These are phyloP conservation scores for Epizoanthus ramosus DNA, from an alignment of 92 coral and sea anemone species.

Conservation along the genomic window DNA sequence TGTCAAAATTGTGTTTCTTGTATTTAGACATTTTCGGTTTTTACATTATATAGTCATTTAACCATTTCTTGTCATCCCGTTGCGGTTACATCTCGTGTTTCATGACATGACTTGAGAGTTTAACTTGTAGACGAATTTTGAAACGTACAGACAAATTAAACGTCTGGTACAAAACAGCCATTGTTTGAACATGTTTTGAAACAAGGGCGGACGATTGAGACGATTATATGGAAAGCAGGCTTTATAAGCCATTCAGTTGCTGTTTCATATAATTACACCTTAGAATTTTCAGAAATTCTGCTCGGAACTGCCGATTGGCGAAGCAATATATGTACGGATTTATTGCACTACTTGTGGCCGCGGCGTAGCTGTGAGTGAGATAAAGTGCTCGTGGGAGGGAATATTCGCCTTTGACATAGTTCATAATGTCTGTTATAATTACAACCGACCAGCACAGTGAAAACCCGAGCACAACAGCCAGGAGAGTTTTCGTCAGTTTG, in stretches of 20 bases:
- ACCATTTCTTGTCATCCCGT: too few relatives aligned
- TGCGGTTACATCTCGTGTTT: too few relatives aligned
- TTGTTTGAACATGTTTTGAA: too few relatives aligned
- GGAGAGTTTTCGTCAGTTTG: conserved; percentile 61
- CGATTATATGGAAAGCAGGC: too few relatives aligned
- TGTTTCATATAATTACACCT: neutral
- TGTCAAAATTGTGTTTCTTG: too few relatives aligned
- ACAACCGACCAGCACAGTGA: conserved; percentile 60
- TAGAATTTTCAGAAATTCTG: conserved; percentile 55
- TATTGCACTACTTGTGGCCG: conserved; percentile 71
- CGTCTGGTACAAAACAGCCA: too few relatives aligned
- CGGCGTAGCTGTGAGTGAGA: conserved; percentile 54
- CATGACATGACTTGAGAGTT: too few relatives aligned
- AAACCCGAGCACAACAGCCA: conserved; percentile 67
- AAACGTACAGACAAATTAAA: too few relatives aligned
- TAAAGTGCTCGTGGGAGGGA: conserved; percentile 45
- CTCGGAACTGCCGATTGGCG: conserved; percentile 77
- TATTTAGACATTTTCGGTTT: too few relatives aligned
- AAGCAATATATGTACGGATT: conserved; percentile 81
- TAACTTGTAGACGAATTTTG: too few relatives aligned
- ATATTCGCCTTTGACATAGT: neutral
- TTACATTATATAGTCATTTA: too few relatives aligned
- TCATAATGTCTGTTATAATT: neutral
- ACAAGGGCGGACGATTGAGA: too few relatives aligned
- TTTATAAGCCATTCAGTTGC: neutral